These are phyloP conservation scores for Mycetomoellerius zeteki DNA, from an alignment of 1,140 invertebrate genomes.

Conservation along the genomic window DNA sequence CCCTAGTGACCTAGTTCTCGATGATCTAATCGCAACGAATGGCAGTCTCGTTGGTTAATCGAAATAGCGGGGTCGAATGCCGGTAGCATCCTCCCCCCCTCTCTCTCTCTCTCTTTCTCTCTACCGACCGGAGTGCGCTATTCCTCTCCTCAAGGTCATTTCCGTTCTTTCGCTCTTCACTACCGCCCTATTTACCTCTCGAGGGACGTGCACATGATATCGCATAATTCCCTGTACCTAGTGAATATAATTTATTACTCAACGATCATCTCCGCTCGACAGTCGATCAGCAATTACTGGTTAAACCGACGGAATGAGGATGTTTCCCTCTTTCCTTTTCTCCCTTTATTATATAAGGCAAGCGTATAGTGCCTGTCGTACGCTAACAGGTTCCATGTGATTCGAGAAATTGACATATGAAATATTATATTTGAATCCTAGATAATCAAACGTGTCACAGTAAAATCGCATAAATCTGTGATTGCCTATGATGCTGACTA, in stretches of 20 bases:
- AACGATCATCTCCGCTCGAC: slow-evolving; percentile 80
- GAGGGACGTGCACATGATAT: slow-evolving; percentile 50
- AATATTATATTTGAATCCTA: neutral
- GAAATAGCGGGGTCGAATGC: slow-evolving; percentile 56
- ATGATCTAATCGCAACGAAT: slow-evolving; percentile 33
- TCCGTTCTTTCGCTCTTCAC: slow-evolving; percentile 66
- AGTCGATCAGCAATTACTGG: slow-evolving; percentile 61
- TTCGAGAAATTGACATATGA: neutral
- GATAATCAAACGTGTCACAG: too few species aligned
- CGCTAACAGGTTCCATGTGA: neutral
- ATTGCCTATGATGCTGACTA: too few species aligned
- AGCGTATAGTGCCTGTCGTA: neutral
- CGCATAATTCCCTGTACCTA: slow-evolving; percentile 78
- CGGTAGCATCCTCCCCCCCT: neutral
- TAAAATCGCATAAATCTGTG: too few species aligned
- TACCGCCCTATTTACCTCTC: slow-evolving; percentile 65
- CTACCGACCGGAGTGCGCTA: neutral
- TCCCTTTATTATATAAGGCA: slow-evolving; percentile 28
- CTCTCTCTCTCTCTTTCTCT: too few species aligned
- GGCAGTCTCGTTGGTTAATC: slow-evolving; percentile 52
- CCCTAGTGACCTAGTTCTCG: slow-evolving; percentile 46
- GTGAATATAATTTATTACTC: slow-evolving; percentile 82
- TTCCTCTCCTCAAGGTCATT: slow-evolving; percentile 68
- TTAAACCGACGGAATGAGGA: slow-evolving; percentile 77
- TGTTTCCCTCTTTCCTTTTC: slow-evolving; percentile 70